These are phyloP conservation scores for Papilio elwesi DNA, from an alignment of 2,888 invertebrate genomes.

Conservation along the genomic window DNA sequence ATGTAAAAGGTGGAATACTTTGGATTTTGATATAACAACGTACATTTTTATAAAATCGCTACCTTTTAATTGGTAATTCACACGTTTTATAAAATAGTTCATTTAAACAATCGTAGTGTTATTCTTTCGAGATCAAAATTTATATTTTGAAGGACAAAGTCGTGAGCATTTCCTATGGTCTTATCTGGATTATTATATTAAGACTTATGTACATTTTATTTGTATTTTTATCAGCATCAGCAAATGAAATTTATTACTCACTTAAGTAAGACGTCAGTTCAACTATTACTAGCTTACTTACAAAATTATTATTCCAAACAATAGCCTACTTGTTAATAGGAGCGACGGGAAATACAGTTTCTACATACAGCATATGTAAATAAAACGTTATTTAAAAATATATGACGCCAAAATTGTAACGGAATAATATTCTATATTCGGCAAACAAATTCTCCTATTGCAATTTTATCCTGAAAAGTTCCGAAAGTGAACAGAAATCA, in stretches of 20 bases:
- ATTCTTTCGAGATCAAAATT: too few species aligned
- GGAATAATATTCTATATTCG: not conserved
- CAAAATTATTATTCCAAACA: not conserved
- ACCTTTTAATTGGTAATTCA: too few species aligned
- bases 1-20: too few species aligned
- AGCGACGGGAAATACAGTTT: too few species aligned
- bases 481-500: conserved; percentile 1
- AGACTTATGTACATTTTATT: not conserved
- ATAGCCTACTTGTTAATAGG: too few species aligned
- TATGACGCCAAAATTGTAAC: not conserved
- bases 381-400: not conserved
- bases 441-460: not conserved
- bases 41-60: too few species aligned
- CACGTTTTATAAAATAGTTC: too few species aligned
- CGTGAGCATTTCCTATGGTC: too few species aligned
- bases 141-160: too few species aligned
- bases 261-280: not conserved
- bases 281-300: not conserved
- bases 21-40: too few species aligned
- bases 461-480: conserved; percentile 10
- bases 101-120: too few species aligned
- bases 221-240: not conserved
- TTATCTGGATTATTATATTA: too few species aligned
- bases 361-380: not conserved
- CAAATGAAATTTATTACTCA: not conserved